Base-by-base conservation (phyloP, 2,113 vertebrate genomes). In the Misgurnus anguillicaudatus region DNA sequence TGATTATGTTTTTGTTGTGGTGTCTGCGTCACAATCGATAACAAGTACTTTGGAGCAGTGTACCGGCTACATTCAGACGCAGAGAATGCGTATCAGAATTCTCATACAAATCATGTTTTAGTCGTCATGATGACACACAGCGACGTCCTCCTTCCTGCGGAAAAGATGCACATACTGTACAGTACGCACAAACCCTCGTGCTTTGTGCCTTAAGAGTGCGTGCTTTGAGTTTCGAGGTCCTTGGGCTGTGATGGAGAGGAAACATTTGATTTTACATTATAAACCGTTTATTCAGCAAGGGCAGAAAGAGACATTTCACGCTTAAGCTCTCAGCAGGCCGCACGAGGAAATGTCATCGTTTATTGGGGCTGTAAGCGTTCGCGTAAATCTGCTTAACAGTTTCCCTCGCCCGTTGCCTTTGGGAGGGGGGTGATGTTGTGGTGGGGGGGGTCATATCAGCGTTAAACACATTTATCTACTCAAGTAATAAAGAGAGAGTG, bases 351-450 rank as follows among this genome's bases (percentile, higher is more conserved):
- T 85, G 84, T 86, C 82, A 84, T 82, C 45, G 4, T 74, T 80
- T 82, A 68, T 82, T 73, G 64, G 48, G 80, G 57, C 81, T 86
- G 82, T 84, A 87, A 87, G 88, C 80, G 24, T 89, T 85, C 72
- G 39, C 79, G 81, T 88, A 91, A 91, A 92, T 92, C 90, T 90
- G 82, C 87, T 92, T 90, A 91, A 81, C 85, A 70, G 64, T 87
- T 90, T 85, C 85, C 85, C 82, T 85, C 87, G 87, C 83, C 89
- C 61, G 36, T 77, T 88, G 88, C 88, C 87, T 90, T 86, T 90
- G 88, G 88, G 88, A 17, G 4, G 17, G 6, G 19, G 10, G 19
- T 3, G 57, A 9, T 19, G 65, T 68, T 8, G 53, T 87, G 88
- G 86, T 82, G 78, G 74, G 77, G 86, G 88, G 85, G 86, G 86